Percentiles rank a stretch among this genome's conserved stretches.
phyloP scores from a whole-genome alignment of 2,797 vertebrate genomes.

The Carapus acus region DNA sequence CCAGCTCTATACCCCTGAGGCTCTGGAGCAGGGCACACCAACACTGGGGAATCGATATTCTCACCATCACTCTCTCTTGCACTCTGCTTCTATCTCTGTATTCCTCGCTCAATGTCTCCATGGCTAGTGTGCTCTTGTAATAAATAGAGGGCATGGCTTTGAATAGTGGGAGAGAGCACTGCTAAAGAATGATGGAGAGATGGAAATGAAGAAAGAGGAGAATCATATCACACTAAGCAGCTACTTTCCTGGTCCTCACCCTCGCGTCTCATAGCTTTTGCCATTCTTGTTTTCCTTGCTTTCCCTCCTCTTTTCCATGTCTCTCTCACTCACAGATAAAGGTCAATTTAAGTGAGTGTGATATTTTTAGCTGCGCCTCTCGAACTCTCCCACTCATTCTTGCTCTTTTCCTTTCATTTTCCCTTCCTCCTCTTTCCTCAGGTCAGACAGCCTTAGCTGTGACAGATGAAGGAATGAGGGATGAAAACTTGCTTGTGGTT shows the following conservation, averaged over 20 bases:
- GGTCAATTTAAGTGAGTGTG: slow-evolving; percentile 66
- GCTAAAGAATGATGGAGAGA: slow-evolving; percentile 42
- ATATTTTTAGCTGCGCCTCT: slow-evolving; percentile 69
- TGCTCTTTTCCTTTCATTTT: slow-evolving; percentile 45
- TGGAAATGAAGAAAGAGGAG: slow-evolving; percentile 29
- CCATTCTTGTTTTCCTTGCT: slow-evolving; percentile 39
- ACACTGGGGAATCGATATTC: slow-evolving; percentile 76
- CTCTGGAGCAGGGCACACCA: slow-evolving; percentile 68
- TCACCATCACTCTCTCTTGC: slow-evolving; percentile 71
- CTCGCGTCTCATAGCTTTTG: slow-evolving; percentile 49
- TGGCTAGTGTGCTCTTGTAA: slow-evolving; percentile 64
- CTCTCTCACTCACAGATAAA: slow-evolving; percentile 62
- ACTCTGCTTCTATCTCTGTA: slow-evolving; percentile 62
- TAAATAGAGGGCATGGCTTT: slow-evolving; percentile 68
- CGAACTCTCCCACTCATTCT: slow-evolving; percentile 58
- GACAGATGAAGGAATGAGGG: slow-evolving; percentile 52
- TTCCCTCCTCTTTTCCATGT: slow-evolving; percentile 52
- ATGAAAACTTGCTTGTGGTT: slow-evolving; percentile 16
- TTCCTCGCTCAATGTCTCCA: slow-evolving; percentile 67
- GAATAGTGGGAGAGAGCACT: slow-evolving; percentile 49
- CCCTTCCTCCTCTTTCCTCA: slow-evolving; percentile 16
- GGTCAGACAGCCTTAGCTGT: slow-evolving; percentile 49
- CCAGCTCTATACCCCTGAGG: slow-evolving; percentile 70
- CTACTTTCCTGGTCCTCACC: slow-evolving; percentile 26
- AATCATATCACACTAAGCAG: slow-evolving; percentile 34